phyloP scores from a whole-genome alignment of 2,888 invertebrate species.

The Parnassius mnemosyne region DNA sequence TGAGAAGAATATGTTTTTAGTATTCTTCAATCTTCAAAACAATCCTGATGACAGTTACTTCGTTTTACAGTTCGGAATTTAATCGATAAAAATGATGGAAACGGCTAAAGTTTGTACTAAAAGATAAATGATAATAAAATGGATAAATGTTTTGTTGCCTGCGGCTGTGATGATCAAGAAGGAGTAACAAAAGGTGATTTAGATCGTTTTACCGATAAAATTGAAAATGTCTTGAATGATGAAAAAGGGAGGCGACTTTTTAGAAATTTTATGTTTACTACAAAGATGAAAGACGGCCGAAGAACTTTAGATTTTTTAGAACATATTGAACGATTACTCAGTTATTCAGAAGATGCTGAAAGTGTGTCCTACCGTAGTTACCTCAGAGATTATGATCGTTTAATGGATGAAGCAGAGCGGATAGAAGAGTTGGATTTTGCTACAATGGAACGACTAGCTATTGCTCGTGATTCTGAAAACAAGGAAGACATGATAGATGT shows the following conservation, averaged over 20 bases:
- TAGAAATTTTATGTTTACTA: constrained; percentile 69
- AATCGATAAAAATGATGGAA: constrained; percentile 60
- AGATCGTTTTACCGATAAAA: constrained; percentile 74
- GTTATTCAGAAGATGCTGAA: constrained; percentile 55
- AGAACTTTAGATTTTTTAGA: constrained; percentile 67
- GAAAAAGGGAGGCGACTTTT: constrained; percentile 70
- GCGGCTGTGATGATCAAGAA: constrained; percentile 69
- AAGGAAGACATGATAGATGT: constrained; percentile 57
- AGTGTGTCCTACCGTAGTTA: constrained; percentile 53
- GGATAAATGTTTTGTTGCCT: constrained; percentile 74
- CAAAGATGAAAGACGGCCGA: constrained; percentile 63
- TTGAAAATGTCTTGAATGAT: constrained; percentile 73
- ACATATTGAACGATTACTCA: constrained; percentile 58
- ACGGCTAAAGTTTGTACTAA: constrained; percentile 41
- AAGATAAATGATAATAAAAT: constrained; percentile 56
- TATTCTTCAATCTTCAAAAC: background rate
- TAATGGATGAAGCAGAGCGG: constrained; percentile 64
- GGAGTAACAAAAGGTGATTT: constrained; percentile 71
- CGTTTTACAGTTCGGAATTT: constrained; percentile 19
- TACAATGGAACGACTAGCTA: constrained; percentile 61
- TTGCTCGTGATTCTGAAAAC: constrained; percentile 56
- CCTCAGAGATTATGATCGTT: constrained; percentile 53
- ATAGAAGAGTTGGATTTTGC: constrained; percentile 70
- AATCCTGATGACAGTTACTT: background rate
- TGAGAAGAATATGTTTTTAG: background rate